phyloP scores from a whole-genome alignment of 1,140 invertebrate species.

The Leptestheria dahalacensis region DNA sequence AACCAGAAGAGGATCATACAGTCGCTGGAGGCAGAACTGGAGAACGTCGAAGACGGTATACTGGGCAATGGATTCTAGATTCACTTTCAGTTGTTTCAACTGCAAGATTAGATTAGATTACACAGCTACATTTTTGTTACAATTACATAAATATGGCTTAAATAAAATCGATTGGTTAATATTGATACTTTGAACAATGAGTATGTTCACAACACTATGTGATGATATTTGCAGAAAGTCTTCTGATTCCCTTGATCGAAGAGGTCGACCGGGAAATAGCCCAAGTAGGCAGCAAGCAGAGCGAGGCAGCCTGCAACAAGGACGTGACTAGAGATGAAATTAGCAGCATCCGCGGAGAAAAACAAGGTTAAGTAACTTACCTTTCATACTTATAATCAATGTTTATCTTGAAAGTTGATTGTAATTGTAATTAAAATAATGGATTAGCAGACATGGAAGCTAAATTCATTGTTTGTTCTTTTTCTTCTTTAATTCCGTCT shows the following conservation, averaged over 20 bases:
- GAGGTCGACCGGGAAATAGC: background rate
- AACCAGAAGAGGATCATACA: background rate
- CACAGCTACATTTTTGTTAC: too few relatives aligned
- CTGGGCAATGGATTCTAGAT: background rate
- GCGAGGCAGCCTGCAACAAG: background rate
- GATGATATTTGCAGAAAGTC: too few relatives aligned
- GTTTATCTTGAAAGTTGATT: background rate
- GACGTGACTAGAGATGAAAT: background rate
- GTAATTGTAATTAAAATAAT: too few relatives aligned
- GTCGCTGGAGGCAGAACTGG: background rate
- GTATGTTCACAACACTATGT: too few relatives aligned
- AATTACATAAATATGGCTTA: too few relatives aligned
- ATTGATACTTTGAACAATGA: too few relatives aligned
- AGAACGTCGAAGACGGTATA: background rate
- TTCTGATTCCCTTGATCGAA: background rate
- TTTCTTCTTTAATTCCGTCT: too few relatives aligned
- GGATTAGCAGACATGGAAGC: background rate
- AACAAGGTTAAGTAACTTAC: background rate
- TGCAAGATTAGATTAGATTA: background rate
- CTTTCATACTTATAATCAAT: background rate
- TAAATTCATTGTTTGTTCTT: too few relatives aligned
- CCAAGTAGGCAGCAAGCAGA: background rate
- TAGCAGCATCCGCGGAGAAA: background rate
- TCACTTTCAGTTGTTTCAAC: background rate
- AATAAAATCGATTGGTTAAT: too few relatives aligned